phyloP scores from a whole-genome alignment of 2,888 invertebrate species.

The Polydesmus complanatus region DNA sequence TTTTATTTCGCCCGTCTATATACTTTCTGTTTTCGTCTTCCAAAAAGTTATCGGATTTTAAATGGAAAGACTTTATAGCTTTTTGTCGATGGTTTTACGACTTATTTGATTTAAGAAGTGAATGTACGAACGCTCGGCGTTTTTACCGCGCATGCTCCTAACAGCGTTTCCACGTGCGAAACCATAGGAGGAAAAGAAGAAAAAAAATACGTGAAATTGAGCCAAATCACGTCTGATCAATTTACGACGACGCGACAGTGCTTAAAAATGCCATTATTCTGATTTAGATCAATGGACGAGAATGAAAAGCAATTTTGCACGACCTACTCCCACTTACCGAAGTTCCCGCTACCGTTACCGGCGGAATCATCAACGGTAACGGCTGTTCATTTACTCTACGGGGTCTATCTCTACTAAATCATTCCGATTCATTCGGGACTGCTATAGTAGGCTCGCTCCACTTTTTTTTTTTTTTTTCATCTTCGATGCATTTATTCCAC shows the following conservation, averaged over 20 bases:
- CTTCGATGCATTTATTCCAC: no score
- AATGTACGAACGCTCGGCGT: not conserved
- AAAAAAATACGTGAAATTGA: not conserved
- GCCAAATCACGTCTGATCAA: not conserved
- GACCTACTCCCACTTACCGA: no score
- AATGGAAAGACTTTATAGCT: not conserved
- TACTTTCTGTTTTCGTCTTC: not conserved
- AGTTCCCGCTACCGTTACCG: no score
- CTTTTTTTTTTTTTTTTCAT: no score
- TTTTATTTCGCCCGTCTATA: not conserved
- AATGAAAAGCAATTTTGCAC: not conserved
- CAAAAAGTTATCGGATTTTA: not conserved
- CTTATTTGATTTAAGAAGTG: not conserved
- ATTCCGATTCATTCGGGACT: no score
- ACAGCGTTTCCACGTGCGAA: no score
- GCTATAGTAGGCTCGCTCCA: no score
- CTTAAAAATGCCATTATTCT: not conserved
- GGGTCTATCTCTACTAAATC: no score
- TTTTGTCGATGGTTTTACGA: not conserved
- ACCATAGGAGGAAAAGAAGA: not conserved
- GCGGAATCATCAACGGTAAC: no score
- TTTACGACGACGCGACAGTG: not conserved
- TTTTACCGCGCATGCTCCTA: no score
- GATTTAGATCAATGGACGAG: not conserved
- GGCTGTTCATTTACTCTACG: no score